Conservation (phyloP, 2,113 vertebrate species). For the Anolis sagrei region DNA sequence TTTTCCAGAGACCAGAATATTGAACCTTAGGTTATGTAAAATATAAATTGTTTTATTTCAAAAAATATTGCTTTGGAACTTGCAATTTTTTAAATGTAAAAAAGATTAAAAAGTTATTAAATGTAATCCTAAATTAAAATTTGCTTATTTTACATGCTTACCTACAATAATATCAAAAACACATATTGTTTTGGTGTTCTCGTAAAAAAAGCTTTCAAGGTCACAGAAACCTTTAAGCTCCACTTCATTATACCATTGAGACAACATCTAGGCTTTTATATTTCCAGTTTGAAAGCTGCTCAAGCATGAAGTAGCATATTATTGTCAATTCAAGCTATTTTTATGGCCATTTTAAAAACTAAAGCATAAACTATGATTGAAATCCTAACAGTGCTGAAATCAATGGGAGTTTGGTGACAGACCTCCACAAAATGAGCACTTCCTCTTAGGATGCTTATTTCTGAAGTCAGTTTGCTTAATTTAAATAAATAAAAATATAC, state of each 20-base stretch:
- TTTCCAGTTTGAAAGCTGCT: slow-evolving; percentile 55
- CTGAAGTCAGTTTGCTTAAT: slow-evolving; percentile 38
- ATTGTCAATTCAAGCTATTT: slow-evolving; percentile 68
- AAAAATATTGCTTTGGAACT: not conserved
- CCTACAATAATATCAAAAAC: not conserved
- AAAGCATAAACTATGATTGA: slow-evolving; percentile 27
- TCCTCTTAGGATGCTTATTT: slow-evolving; percentile 29
- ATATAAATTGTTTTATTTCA: slow-evolving; percentile 7
- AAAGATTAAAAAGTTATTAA: not conserved
- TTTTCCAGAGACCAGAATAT: not conserved
- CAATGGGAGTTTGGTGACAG: not conserved
- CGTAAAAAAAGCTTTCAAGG: slow-evolving; percentile 68
- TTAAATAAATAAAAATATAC: slow-evolving; percentile 44
- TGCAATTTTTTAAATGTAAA: not conserved
- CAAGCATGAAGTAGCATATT: slow-evolving; percentile 76
- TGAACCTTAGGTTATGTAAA: not conserved
- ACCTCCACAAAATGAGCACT: not conserved
- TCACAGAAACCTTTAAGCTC: slow-evolving; percentile 51
- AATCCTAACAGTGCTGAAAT: not conserved
- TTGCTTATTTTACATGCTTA: not conserved
- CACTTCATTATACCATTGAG: slow-evolving; percentile 22
- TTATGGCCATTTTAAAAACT: slow-evolving; percentile 61
- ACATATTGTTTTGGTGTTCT: not conserved
- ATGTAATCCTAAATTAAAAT: not conserved
- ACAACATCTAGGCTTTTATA: slow-evolving; percentile 57